These are phyloP conservation scores for Gymnothorax reevesii DNA, from an alignment of 2,797 vertebrate genomes.

Conservation along the genomic window DNA sequence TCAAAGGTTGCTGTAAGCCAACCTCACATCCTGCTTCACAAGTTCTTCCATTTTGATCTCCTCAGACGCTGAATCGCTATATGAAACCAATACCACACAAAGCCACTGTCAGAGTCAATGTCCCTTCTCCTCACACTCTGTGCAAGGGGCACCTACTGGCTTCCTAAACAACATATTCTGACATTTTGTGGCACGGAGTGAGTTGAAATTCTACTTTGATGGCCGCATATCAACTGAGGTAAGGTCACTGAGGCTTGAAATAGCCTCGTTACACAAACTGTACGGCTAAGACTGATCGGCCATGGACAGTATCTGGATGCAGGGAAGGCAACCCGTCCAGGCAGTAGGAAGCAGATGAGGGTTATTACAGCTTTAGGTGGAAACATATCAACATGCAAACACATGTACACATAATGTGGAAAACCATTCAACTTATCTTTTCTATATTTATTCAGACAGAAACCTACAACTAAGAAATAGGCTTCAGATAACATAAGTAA, in stretches of 20 bases:
- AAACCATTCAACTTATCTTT: neutral
- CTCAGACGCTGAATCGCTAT: slow-evolving; percentile 47
- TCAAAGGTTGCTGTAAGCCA: neutral
- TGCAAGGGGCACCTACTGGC: too few species aligned
- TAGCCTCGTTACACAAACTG: too few species aligned
- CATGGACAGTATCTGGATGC: neutral
- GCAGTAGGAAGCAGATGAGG: neutral
- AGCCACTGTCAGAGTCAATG: slow-evolving; percentile 64
- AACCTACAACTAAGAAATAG: neutral
- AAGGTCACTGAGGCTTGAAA: slow-evolving; percentile 2
- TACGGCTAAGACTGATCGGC: neutral
- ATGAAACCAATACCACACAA: slow-evolving; percentile 68
- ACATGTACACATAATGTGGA: neutral
- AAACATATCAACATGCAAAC: neutral
- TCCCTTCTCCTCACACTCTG: slow-evolving; percentile 58
- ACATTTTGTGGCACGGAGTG: too few species aligned
- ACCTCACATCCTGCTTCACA: neutral
- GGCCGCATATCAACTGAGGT: slow-evolving; percentile 56
- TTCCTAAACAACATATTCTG: too few species aligned
- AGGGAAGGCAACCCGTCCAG: neutral
- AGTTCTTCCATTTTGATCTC: neutral
- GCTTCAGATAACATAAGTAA: neutral
- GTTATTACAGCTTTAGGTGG: neutral
- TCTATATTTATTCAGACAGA: neutral
- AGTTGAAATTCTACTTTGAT: slow-evolving; percentile 63